phyloP scores from a whole-genome alignment of 2,888 invertebrate species.

The Unio delphinus region DNA sequence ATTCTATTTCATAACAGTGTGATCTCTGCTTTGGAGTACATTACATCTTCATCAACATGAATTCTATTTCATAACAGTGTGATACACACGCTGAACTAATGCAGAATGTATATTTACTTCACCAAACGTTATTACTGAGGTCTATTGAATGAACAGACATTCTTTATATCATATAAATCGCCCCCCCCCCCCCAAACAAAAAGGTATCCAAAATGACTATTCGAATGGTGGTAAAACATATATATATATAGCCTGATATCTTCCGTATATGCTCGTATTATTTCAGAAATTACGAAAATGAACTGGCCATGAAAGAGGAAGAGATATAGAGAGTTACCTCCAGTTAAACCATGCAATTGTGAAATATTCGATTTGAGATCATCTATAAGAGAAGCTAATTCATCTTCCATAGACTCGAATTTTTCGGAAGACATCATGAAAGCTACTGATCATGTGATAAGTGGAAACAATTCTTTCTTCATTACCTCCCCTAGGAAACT shows the following conservation, averaged over 20 bases:
- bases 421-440: constrained; percentile 68
- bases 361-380: constrained; percentile 45
- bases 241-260: constrained; percentile 1
- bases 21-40: no score
- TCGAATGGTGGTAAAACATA: no score
- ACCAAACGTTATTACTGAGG: no score
- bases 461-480: no score
- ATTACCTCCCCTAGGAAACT: no score
- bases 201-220: no score
- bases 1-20: not conserved
- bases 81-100: not conserved
- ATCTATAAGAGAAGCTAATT: constrained; percentile 58
- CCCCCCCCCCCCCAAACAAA: no score
- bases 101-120: not conserved
- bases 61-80: not conserved
- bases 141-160: no score
- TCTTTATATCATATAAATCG: no score
- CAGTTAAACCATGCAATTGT: constrained; percentile 42
- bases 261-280: constrained; percentile 20
- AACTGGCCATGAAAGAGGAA: no score
- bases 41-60: no score
- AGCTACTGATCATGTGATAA: no score
- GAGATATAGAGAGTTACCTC: constrained; percentile 41
- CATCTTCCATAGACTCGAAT: constrained; percentile 70
- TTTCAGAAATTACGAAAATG: not conserved